Evolutionary conservation across 2,113 vertebrate genomes (phyloP).

Genomic region (Vidua chalybeata): DNA sequence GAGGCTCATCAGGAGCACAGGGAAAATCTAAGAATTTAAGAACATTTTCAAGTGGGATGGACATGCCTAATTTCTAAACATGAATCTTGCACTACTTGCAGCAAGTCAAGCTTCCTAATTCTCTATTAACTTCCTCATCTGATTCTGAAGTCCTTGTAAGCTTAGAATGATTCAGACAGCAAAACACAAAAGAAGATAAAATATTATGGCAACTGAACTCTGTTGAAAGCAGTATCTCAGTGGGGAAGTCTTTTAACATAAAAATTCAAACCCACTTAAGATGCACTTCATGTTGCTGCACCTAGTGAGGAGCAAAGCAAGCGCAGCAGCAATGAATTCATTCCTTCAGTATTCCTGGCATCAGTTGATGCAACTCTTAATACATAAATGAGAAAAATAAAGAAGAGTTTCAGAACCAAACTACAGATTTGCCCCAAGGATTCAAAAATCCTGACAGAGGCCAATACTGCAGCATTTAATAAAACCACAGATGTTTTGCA

Average conservation of each 20-base stretch:
- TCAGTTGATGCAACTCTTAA: neutral
- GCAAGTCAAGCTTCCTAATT: neutral
- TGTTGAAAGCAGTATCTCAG: neutral
- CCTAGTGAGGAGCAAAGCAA: neutral
- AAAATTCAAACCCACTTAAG: neutral
- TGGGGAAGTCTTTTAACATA: neutral
- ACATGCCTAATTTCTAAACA: neutral
- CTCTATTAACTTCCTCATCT: neutral
- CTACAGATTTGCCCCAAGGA: neutral
- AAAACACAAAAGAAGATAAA: neutral
- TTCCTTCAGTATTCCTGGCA: neutral
- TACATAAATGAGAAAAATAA: neutral
- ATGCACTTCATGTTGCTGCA: neutral
- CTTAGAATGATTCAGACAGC: neutral
- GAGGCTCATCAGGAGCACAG: constrained; percentile 68
- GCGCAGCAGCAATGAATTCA: neutral
- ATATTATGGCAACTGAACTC: neutral
- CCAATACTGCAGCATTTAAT: neutral
- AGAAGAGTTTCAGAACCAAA: neutral
- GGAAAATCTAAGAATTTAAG: constrained; percentile 54
- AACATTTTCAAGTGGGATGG: neutral
- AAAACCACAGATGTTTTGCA: neutral
- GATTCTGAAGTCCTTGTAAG: neutral
- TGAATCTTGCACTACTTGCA: fast-evolving
- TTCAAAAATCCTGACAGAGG: neutral